Conservation (phyloP, 2,888 invertebrate genomes). For the Antheraea assamensis region DNA sequence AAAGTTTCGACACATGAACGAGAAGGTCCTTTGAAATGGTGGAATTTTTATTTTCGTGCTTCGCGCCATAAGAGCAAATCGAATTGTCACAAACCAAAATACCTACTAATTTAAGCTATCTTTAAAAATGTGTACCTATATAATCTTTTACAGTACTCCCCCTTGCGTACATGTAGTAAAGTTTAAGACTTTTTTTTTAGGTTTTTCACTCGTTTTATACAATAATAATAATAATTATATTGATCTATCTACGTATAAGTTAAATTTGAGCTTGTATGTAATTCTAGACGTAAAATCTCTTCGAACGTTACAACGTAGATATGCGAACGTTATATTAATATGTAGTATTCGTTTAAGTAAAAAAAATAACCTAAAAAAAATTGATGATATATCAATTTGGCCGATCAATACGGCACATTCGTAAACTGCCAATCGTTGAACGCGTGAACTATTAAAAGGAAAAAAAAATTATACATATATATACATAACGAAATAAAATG, state of each 20-base stretch:
- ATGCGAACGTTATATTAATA: conserved; percentile 42
- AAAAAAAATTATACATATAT: conserved; percentile 40
- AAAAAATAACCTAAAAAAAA: conserved; percentile 24
- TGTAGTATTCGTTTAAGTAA: conserved; percentile 44
- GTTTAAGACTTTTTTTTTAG: conserved; percentile 69
- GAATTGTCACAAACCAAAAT: conserved; percentile 51
- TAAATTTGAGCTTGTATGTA: conserved; percentile 80
- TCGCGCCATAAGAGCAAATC: conserved; percentile 22
- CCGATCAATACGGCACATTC: conserved; percentile 45
- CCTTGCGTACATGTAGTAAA: conserved; percentile 61
- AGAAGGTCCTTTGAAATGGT: background rate
- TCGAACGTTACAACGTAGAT: conserved; percentile 45
- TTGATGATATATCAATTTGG: conserved; percentile 45
- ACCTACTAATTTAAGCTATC: conserved; percentile 78
- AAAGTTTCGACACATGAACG: background rate
- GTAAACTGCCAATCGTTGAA: conserved; percentile 74
- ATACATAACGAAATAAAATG: conserved; percentile 61
- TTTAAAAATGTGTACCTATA: conserved; percentile 79
- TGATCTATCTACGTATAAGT: conserved; percentile 74
- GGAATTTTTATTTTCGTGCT: conserved; percentile 16
- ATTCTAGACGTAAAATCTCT: conserved; percentile 54
- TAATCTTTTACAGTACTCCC: conserved; percentile 75
- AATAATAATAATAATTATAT: conserved; percentile 69
- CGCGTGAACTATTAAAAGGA: conserved; percentile 58
- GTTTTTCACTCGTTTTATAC: conserved; percentile 82